A percentile compares a stretch with the other conserved stretches of the same genome.
phyloP scores from a whole-genome alignment of 1,140 invertebrate species.

The Diachasmimorpha longicaudata region DNA sequence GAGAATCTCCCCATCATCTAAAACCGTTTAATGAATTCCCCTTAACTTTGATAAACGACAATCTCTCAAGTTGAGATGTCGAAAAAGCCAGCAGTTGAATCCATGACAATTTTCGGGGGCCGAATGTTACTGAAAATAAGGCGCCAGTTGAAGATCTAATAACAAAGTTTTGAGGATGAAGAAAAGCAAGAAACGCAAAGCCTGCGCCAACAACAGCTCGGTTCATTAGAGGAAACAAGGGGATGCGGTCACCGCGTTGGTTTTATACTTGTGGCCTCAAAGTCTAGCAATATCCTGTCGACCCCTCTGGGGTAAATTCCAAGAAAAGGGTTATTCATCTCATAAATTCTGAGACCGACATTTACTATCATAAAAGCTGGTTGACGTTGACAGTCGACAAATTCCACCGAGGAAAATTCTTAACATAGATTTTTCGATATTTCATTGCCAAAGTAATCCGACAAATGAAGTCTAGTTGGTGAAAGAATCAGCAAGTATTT shows the following conservation, averaged over 20 bases:
- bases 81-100: background rate
- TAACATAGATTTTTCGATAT: background rate
- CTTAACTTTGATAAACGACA: background rate
- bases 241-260: conserved; percentile 20
- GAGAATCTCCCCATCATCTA: background rate
- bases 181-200: conserved; percentile 28
- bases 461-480: background rate
- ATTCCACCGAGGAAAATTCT: background rate
- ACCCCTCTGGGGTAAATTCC: background rate
- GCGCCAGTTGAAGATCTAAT: conserved; percentile 26
- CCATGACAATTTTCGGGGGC: background rate
- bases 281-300: background rate
- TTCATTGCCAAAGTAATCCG: background rate
- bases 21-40: background rate
- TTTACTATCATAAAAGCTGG: background rate
- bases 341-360: background rate
- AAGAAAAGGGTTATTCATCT: background rate
- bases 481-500: background rate
- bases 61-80: background rate
- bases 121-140: background rate
- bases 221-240: conserved; percentile 23
- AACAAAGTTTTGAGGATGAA: conserved; percentile 30
- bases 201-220: background rate
- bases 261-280: conserved; percentile 12
- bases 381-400: background rate